Evolutionary conservation across 2,113 vertebrate genomes (phyloP).

Genomic region (Cyanoramphus novaezelandiae): DNA sequence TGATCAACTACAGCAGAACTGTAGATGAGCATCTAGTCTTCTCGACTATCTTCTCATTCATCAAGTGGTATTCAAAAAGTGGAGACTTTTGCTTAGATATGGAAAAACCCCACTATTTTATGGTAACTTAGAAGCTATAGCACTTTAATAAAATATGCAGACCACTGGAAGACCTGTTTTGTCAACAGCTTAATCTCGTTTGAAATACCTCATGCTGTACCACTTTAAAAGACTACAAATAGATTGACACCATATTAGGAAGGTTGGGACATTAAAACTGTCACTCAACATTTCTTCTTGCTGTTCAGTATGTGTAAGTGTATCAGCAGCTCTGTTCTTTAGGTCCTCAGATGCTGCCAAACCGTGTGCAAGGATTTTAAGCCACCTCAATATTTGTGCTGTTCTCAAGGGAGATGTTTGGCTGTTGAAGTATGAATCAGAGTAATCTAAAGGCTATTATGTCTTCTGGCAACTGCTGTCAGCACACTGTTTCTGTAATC

Average conservation of each 20-base stretch:
- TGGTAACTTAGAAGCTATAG: background rate
- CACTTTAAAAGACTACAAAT: background rate
- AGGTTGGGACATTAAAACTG: background rate
- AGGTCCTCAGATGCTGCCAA: background rate
- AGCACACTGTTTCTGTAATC: background rate
- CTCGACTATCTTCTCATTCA: background rate
- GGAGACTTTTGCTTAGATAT: background rate
- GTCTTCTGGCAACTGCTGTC: background rate
- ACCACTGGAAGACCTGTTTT: background rate
- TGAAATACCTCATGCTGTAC: background rate
- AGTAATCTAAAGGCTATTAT: background rate
- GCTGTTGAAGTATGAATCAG: background rate
- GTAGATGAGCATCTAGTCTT: background rate
- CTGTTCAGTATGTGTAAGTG: background rate
- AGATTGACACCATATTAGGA: background rate
- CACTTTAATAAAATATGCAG: background rate
- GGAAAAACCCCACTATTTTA: background rate
- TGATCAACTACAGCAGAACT: background rate
- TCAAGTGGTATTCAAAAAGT: background rate
- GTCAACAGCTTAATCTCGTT: background rate
- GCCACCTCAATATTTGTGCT: background rate
- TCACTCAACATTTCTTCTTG: background rate
- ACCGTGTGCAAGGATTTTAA: background rate
- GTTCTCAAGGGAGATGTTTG: background rate
- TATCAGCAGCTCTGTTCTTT: background rate